Base-by-base conservation (phyloP, 2,888 invertebrate genomes). In the Branchellion lobata region DNA sequence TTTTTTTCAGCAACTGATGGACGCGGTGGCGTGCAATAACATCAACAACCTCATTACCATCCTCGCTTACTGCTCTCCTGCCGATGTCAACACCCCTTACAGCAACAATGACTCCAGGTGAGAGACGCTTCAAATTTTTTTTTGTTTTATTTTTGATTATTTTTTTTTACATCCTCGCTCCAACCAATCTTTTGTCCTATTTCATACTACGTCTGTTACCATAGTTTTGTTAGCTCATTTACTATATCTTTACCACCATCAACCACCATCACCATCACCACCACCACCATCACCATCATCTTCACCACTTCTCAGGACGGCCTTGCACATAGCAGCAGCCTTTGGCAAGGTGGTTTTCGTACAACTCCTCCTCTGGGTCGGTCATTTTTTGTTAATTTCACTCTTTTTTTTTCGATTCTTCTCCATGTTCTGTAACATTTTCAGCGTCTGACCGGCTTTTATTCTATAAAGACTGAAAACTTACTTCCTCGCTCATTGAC, bases 341-440 rank as follows among this genome's bases (percentile, higher is more conserved):
- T 92, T 87, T 5, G 87, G 87, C 3, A 94, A 94, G 86, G 90
- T 95, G 82, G 92, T 95, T 79, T 92, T 95, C 85, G 93, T 95
- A 21, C 96, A 96, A 88, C 90, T 97, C 69, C 90, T 97, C 72
- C 92, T 97, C 86, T 97, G 96, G 96, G 96, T 96, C 88, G 89
- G 90, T 84, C 3, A 14, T 47, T 2, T 36, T 51, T 36, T 74
- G n/a, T 34, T 36, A 27, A n/a, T 72, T 33, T 51, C 51, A 51
- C 21, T 14, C 51, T 14, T 51, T 18, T 18, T 51, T 18, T 14
- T 14, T 51, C n/a, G n/a, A n/a, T n/a, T n/a, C n/a, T n/a, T n/a
- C n/a, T n/a, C n/a, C n/a, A n/a, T n/a, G n/a, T n/a, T n/a, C n/a
- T n/a, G n/a, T n/a, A n/a, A n/a, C n/a, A n/a, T n/a, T n/a, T n/a